Evolutionary conservation across 2,113 vertebrate species (phyloP), one percentile per base, ranked within the genome.

Genomic region (Semicossyphus pulcher): DNA sequence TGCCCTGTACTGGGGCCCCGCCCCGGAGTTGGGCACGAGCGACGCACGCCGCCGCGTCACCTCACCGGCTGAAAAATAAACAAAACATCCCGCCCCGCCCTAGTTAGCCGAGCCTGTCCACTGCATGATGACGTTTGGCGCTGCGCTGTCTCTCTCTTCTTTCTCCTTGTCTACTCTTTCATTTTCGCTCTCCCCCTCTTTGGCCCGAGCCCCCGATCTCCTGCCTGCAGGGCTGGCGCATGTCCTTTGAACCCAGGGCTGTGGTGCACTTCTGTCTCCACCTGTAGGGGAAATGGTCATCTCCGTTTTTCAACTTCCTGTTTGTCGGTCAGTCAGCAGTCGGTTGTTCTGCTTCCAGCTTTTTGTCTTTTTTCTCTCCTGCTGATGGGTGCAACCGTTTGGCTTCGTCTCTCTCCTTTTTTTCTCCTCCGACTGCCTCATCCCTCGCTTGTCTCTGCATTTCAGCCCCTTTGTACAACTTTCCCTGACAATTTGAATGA

Each of bases 81-180:
- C 45, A 75, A 31, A 44, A 62, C 80, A 86, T 79, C 84, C 87
- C 69, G 93, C 92, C 94, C 94, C 93, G 93, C 90, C 90, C 85
- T 88, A 80, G 49, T 86, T 88, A 89, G 88, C 79, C 64, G 39
- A 90, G 89, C 85, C 86, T 89, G 91, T 93, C 94, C 93, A 92
- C 88, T 94, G 95, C 93, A 94, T 95, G 94, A 95, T 94, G 96
- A 95, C 93, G 84, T 94, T 91, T 95, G 88, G 78, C 91, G 61
- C 88, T 88, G 95, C 92, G 72, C 86, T 91, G 69, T 92, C 92
- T 92, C 91, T 92, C 91, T 93, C 70, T 76, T 72, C 65, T 77
- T 81, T 89, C 80, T 91, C 93, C 92, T 92, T 92, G 68, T 78
- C 70, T 71, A 92, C 92, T 93, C 92, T 94, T 74, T 84, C 53